phyloP scores from a whole-genome alignment of 2,888 invertebrate species.

The Eristalinus aeneus region DNA sequence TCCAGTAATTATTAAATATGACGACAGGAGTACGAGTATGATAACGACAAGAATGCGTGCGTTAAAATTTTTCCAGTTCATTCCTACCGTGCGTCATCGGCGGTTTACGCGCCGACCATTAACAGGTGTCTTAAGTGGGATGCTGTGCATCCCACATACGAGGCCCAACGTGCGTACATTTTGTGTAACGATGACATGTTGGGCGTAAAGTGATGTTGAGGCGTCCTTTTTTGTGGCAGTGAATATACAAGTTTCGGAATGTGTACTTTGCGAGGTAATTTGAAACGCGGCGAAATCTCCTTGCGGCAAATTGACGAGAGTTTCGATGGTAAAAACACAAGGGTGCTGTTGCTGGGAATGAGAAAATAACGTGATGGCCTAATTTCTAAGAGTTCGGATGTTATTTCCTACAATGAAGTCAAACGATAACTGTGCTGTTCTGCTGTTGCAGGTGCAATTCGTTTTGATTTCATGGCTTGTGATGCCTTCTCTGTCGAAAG shows the following conservation, averaged over 20 bases:
- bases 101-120: not conserved
- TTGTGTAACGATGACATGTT: slow-evolving; percentile 23
- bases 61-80: not conserved
- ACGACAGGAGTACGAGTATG: not conserved
- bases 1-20: slow-evolving; percentile 9
- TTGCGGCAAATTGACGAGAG: not conserved
- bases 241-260: not conserved
- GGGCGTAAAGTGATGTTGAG: not conserved
- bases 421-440: not conserved
- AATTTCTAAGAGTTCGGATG: not conserved
- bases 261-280: not conserved
- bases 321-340: not conserved
- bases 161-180: not conserved
- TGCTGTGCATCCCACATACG: not conserved
- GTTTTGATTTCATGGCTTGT: not conserved
- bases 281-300: not conserved
- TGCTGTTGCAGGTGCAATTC: not conserved
- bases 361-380: not conserved
- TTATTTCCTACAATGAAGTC: not conserved
- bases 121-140: not conserved
- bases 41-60: not conserved
- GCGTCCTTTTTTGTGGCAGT: not conserved
- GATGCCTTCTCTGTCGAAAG: not conserved
- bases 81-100: not conserved
- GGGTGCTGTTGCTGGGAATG: not conserved